These are phyloP conservation scores for Sebastes itinus DNA, from an alignment of 2,797 vertebrate genomes.

Conservation along the genomic window DNA sequence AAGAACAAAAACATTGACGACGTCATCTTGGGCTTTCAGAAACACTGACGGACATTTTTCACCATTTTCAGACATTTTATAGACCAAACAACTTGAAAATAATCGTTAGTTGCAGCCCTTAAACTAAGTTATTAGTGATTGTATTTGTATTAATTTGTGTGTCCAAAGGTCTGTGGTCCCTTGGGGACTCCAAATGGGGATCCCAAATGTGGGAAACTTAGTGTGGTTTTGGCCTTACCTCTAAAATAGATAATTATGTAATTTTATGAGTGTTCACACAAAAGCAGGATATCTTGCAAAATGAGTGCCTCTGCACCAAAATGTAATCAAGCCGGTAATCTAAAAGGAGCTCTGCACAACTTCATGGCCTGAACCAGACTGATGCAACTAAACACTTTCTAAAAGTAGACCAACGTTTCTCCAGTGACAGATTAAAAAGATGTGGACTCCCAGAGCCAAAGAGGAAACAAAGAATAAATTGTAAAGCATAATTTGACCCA, in stretches of 20 bases:
- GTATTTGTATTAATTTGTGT: neutral
- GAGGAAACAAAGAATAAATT: neutral
- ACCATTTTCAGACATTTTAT: too few species aligned
- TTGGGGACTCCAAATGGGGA: neutral
- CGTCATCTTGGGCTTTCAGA: too few species aligned
- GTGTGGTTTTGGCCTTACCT: neutral
- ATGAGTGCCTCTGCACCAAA: neutral
- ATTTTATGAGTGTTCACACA: neutral
- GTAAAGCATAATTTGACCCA: neutral
- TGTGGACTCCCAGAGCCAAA: too few species aligned
- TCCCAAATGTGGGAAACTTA: neutral
- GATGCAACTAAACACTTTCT: neutral
- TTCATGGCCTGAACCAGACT: neutral
- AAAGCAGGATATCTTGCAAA: neutral
- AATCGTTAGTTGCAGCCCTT: too few species aligned
- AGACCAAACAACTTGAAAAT: too few species aligned
- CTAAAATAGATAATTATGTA: neutral
- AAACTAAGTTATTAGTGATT: neutral
- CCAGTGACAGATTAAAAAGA: neutral
- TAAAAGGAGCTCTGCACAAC: neutral
- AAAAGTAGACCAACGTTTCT: neutral
- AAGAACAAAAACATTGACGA: too few species aligned
- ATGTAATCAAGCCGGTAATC: neutral
- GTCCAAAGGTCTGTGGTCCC: neutral
- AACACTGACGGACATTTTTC: too few species aligned